Conservation (phyloP, 1,140 invertebrate genomes). For the Zelostemma sp. region DNA sequence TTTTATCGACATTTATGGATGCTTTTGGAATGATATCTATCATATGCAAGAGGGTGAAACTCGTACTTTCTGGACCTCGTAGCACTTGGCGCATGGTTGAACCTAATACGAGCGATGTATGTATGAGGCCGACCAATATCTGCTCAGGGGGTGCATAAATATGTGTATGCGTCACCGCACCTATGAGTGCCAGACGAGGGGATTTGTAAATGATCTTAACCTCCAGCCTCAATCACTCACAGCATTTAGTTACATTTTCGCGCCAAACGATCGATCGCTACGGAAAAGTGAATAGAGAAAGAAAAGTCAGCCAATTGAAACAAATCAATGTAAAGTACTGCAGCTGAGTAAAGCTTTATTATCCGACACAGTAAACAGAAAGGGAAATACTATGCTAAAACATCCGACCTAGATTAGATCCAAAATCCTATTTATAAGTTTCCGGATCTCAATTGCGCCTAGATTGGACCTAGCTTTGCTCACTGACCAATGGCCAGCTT, state of each 20-base stretch:
- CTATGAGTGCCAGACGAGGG: conserved; percentile 53
- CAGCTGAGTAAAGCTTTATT: conserved; percentile 9
- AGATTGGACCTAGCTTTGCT: no score
- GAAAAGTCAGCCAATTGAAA: conserved; percentile 10
- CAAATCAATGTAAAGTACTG: conserved; percentile 1
- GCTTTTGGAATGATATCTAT: conserved; percentile 2
- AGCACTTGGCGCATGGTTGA: conserved; percentile 40
- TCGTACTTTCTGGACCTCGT: conserved; percentile 18
- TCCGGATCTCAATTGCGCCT: no score
- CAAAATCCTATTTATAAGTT: no score
- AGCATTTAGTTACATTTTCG: conserved; percentile 52
- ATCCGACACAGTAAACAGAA: no score
- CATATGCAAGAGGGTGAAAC: conserved; percentile 26
- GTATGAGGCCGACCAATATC: conserved; percentile 52
- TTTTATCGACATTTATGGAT: background rate
- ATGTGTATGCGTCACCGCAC: conserved; percentile 65
- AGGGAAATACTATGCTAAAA: no score
- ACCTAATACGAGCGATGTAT: conserved; percentile 62
- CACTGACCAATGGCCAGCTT: no score
- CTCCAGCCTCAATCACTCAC: conserved; percentile 63
- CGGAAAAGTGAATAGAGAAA: conserved; percentile 3
- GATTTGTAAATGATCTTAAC: conserved; percentile 66
- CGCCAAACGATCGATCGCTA: conserved; percentile 27
- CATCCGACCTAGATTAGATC: no score
- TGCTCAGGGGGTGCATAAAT: conserved; percentile 62